Base-by-base conservation (phyloP, 2,113 vertebrate species). In the Rhea americana region DNA sequence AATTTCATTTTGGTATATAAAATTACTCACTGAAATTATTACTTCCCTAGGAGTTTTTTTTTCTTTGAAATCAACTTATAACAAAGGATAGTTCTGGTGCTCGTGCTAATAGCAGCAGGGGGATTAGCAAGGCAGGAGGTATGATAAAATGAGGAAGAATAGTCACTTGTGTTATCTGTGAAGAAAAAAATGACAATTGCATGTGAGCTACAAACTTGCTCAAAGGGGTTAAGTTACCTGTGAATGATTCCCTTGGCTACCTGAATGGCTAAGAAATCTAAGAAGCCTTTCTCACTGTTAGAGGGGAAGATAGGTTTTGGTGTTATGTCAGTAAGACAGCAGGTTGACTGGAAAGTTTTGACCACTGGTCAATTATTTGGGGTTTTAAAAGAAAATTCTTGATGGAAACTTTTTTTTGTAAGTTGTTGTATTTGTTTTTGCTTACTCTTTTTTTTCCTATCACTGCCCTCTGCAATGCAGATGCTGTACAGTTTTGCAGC, bases 1-100 rank as follows among this genome's bases (percentile, higher is more conserved):
- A 37, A 19, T 86, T 70, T 75, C 85, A 18, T 39, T 91, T 90
- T 90, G 73, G 5, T 67, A 18, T 86, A 35, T 84, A 39, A 87
- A 91, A 59, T 75, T 67, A 48, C 22, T 18, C 37, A 22, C 12
- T 87, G 63, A 71, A 83, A 94, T 51, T 24, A 59, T 51, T 93
- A 20, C 53, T 92, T 86, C 41, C 68, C 15, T 19, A 41, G 61
- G 9, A 21, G 8, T 45, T 6, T 22, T 45, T 83, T 56, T 26
- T 2, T 24, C 7, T 28, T 74, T 58, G 19, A 70, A 79, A 45
- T 76, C 14, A 18, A 21, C 53, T 76, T 53, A 35, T 22, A 17
- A 28, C 11, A 32, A 32, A 68, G 9, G 55, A 20, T 17, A 24
- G 5, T 78, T 78, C 14, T 87, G 51, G 16, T 63, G 25, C 13